These are phyloP conservation scores for Zaprionus nigranus DNA, from an alignment of 1,140 invertebrate genomes.

Conservation along the genomic window DNA sequence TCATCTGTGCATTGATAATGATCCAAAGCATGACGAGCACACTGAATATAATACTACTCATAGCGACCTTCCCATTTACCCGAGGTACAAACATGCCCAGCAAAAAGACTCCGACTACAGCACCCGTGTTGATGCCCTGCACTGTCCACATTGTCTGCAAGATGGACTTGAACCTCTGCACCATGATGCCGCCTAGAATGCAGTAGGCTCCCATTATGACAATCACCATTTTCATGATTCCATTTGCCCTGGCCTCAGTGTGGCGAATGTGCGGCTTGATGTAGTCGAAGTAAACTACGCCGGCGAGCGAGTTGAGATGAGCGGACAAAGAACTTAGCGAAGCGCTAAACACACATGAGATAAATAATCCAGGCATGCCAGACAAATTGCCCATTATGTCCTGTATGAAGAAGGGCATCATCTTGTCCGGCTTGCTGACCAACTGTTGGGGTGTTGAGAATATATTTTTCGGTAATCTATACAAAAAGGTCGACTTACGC, in stretches of 20 bases:
- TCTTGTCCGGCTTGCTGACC: conserved; percentile 85
- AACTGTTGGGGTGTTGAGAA: conserved; percentile 50
- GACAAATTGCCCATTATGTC: conserved; percentile 86
- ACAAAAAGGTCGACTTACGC: conserved; percentile 79
- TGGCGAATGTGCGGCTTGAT: conserved; percentile 86
- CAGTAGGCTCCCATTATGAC: conserved; percentile 86
- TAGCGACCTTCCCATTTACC: conserved; percentile 88
- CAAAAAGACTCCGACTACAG: conserved; percentile 89
- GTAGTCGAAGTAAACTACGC: conserved; percentile 91
- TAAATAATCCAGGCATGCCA: conserved; percentile 89
- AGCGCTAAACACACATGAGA: conserved; percentile 89
- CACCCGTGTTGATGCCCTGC: conserved; percentile 88
- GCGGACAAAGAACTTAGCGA: conserved; percentile 90
- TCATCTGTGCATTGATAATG: conserved; percentile 90
- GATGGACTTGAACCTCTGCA: conserved; percentile 87
- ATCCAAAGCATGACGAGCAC: conserved; percentile 90
- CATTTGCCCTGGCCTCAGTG: conserved; percentile 86
- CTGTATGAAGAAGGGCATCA: conserved; percentile 88
- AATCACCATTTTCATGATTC: conserved; percentile 88
- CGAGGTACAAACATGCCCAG: conserved; percentile 90
- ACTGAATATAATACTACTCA: conserved; percentile 88
- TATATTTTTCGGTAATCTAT: rapidly evolving
- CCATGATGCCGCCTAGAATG: conserved; percentile 87
- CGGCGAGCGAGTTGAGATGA: conserved; percentile 90
- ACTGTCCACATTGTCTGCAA: conserved; percentile 88